Evolutionary conservation across 2,797 vertebrate species (phyloP), one percentile per base, ranked within the genome.

Genomic region (Sarcophilus harrisii): DNA sequence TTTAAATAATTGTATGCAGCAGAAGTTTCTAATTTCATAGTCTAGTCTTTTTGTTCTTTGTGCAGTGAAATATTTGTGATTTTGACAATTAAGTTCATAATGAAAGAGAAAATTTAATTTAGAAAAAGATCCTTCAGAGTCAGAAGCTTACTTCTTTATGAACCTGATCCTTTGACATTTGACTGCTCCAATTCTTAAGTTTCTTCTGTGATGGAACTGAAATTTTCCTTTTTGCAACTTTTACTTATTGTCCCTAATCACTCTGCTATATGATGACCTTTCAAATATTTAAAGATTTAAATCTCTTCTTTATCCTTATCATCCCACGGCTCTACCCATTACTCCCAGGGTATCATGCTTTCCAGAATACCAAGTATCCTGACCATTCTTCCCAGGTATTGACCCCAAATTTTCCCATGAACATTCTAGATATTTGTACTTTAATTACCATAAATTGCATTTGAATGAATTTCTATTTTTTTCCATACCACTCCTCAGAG

Each of bases 211-310:
- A 27, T 92, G 87, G 81, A 29, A 92, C 45, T 91, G 87, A 92
- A 95, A 87, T 92, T 58, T 2, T 0, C 91, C 90, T 27, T 45
- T 55, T 58, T 57, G n/a, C 95, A 94, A 93, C 94, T 57, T 66
- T 24, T 55, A 11, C 91, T 14, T 1, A 90, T 57, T 57, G 1
- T 91, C 24, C 62, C 58, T 12, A 10, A 49, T 90, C 93, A 29
- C 52, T 55, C 81, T 66, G 90, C 55, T 32, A 73, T 90, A 62
- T 58, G 89, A 55, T 49, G 93, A 38, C 38, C 57, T 52, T 10
- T n/a, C 24, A 3, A 0, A 1, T 58, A 4, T 91, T 49, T 38
- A 58, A 73, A 3, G 32, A n/a, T 45, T 45, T 3, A 90, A 92
- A 38, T 28, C 21, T 0, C 90, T 60, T 49, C 60, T n/a, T n/a